A percentile compares a stretch with the other conserved stretches of the same genome.
phyloP scores from a whole-genome alignment of 2,113 vertebrate species.

The Gallinago undulata region DNA sequence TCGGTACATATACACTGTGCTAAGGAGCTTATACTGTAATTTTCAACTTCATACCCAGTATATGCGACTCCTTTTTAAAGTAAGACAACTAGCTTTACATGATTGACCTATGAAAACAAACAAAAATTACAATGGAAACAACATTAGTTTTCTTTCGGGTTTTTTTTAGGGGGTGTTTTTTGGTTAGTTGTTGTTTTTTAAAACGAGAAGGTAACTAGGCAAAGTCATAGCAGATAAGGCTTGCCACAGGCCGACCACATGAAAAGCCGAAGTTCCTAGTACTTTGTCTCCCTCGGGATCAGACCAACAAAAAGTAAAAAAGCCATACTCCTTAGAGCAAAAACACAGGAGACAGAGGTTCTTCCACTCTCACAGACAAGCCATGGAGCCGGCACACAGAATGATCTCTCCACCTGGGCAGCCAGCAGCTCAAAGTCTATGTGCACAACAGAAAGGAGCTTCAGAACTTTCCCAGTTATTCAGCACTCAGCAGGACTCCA shows the following conservation, averaged over 20 bases:
- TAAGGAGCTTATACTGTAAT: neutral
- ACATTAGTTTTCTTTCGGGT: no score
- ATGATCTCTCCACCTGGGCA: neutral
- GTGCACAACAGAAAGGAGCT: neutral
- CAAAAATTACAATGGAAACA: neutral
- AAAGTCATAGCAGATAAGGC: neutral
- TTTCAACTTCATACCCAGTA: neutral
- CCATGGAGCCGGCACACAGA: neutral
- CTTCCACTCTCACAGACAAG: neutral
- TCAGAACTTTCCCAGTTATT: slow-evolving; percentile 9
- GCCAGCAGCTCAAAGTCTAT: neutral
- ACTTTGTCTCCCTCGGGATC: neutral
- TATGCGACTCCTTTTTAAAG: neutral
- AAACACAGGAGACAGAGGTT: neutral
- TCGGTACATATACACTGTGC: neutral
- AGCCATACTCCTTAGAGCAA: neutral
- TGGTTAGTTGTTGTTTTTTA: neutral
- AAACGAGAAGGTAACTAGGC: neutral
- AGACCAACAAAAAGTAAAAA: neutral
- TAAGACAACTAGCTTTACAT: neutral
- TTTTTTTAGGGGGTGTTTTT: no score
- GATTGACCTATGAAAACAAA: neutral
- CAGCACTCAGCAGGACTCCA: neutral
- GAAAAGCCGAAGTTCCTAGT: neutral
- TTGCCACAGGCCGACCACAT: neutral